Conservation (phyloP, 1,140 invertebrate species). For the Megalonaias nervosa region DNA sequence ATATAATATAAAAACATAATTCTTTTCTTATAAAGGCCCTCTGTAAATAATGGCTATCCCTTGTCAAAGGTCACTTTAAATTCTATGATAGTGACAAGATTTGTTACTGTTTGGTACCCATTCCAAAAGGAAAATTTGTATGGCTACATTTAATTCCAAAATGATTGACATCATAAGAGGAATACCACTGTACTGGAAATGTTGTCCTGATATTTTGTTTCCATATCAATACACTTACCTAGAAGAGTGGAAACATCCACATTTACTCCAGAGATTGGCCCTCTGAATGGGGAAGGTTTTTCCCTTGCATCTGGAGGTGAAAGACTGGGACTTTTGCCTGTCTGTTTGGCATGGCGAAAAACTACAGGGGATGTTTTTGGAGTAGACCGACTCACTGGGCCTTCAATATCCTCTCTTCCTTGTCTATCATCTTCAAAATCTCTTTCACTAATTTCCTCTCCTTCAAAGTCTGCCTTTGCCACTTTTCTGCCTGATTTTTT, state of each 20-base stretch:
- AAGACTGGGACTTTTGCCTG: slow-evolving; percentile 74
- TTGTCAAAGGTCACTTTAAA: too few relatives aligned
- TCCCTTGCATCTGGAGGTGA: slow-evolving; percentile 76
- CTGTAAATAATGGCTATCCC: too few relatives aligned
- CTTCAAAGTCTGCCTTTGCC: slow-evolving; percentile 55
- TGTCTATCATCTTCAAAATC: slow-evolving; percentile 10
- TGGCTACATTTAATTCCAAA: too few relatives aligned
- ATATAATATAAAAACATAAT: too few relatives aligned
- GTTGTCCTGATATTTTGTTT: too few relatives aligned
- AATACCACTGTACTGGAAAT: too few relatives aligned
- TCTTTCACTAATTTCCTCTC: slow-evolving; percentile 38
- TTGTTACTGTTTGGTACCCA: too few relatives aligned
- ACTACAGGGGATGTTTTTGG: slow-evolving; percentile 62
- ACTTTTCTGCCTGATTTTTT: slow-evolving; percentile 50
- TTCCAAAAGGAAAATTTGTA: too few relatives aligned
- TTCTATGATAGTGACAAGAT: too few relatives aligned
- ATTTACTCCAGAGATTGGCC: slow-evolving; percentile 32
- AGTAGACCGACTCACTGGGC: slow-evolving; percentile 60
- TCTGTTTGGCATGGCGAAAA: slow-evolving; percentile 36
- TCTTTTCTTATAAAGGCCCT: too few relatives aligned
- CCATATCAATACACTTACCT: slow-evolving; percentile 46
- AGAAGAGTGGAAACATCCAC: slow-evolving; percentile 59
- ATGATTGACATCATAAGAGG: too few relatives aligned
- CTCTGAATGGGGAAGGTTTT: slow-evolving; percentile 88
- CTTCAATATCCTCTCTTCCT: slow-evolving; percentile 35